A percentile compares a stretch with the other conserved stretches of the same genome.
Conservation (phyloP, 2,888 invertebrate species). For the Esperia sulphurella region DNA sequence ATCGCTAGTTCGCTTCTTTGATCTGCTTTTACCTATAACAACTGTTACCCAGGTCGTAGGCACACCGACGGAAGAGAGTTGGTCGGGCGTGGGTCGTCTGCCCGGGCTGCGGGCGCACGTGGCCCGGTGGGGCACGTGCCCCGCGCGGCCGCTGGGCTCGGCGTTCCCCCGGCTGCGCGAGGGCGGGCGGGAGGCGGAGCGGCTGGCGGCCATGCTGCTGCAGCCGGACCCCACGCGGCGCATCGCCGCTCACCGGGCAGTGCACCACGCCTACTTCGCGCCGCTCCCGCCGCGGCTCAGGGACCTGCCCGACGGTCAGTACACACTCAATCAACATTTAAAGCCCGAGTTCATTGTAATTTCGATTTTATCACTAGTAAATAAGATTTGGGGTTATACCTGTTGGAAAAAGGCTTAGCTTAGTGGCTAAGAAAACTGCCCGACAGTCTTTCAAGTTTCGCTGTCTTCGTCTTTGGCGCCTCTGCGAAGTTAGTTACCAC, state of each 20-base stretch:
- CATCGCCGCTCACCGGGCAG: constrained; percentile 91
- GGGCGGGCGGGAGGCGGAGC: constrained; percentile 91
- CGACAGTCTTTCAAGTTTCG: too few species aligned
- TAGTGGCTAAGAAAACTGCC: too few species aligned
- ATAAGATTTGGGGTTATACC: too few species aligned
- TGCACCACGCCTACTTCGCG: constrained; percentile 94
- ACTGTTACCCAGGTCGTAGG: constrained; percentile 86
- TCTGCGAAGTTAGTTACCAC: too few species aligned
- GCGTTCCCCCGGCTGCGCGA: constrained; percentile 95
- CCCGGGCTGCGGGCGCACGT: constrained; percentile 90
- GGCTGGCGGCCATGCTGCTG: constrained; percentile 90
- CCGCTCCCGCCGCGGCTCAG: constrained; percentile 93
- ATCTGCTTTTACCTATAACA: too few species aligned
- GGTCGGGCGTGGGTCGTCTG: constrained; percentile 93
- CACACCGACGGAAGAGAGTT: constrained; percentile 95
- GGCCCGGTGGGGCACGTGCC: constrained; percentile 81
- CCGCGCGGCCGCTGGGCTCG: constrained; percentile 87
- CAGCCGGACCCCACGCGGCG: constrained; percentile 92
- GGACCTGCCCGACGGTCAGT: constrained; percentile 95
- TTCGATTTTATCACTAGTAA: too few species aligned
- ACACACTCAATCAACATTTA: too few species aligned
- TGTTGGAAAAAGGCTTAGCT: too few species aligned
- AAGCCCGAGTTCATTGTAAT: too few species aligned
- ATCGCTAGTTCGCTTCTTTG: too few species aligned
- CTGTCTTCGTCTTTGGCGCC: too few species aligned